These are phyloP conservation scores for Rhopalosiphum nymphaeae DNA, from an alignment of 2,888 invertebrate genomes.

Conservation along the genomic window DNA sequence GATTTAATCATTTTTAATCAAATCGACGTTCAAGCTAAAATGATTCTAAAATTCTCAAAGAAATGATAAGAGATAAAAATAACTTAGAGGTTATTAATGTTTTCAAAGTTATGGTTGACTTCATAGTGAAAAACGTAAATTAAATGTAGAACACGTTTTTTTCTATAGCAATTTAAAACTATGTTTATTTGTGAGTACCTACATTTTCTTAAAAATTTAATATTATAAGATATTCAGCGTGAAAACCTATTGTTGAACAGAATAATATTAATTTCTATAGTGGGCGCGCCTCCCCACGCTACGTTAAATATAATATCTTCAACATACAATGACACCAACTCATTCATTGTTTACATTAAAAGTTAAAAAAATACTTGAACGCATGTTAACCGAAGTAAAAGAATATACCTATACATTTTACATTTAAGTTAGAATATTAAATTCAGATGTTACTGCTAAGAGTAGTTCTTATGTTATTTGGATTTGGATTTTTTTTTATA, in stretches of 20 bases:
- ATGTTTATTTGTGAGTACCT: not conserved
- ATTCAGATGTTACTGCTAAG: not conserved
- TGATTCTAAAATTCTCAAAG: not conserved
- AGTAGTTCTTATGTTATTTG: not conserved
- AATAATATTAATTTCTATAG: constrained; percentile 2
- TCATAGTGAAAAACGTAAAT: not conserved
- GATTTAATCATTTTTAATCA: not conserved
- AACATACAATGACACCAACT: constrained; percentile 7
- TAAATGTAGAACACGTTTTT: not conserved
- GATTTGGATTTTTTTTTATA: not conserved
- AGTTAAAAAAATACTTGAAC: not conserved
- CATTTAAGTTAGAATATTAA: not conserved
- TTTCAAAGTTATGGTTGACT: not conserved
- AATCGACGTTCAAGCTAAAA: not conserved
- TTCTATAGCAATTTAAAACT: not conserved
- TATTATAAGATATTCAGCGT: not conserved
- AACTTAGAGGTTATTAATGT: not conserved
- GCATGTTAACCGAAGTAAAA: not conserved
- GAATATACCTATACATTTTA: not conserved
- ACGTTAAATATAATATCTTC: not conserved
- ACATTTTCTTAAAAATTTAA: not conserved
- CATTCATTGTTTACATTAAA: constrained; percentile 32
- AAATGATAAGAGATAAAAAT: not conserved
- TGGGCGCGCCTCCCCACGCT: not conserved
- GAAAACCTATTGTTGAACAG: constrained; percentile 17